A percentile compares a stretch with the other conserved stretches of the same genome.
Evolutionary conservation across 1,140 invertebrate species (phyloP).

Genomic region (Apocrypta bakeri): DNA sequence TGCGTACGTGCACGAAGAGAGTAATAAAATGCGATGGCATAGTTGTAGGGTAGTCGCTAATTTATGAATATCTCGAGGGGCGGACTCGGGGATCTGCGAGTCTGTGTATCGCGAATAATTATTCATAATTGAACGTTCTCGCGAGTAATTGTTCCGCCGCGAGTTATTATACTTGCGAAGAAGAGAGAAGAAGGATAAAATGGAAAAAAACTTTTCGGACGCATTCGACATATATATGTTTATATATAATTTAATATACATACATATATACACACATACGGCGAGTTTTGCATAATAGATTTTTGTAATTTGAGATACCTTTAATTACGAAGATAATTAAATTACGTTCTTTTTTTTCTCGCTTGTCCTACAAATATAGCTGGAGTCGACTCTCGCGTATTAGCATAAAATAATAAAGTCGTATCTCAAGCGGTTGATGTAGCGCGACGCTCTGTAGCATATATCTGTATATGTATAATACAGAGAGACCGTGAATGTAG

Average conservation of each 20-base stretch:
- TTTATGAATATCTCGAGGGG: background rate
- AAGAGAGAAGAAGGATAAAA: too few relatives aligned
- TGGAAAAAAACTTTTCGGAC: slow-evolving; percentile 1
- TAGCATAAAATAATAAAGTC: slow-evolving; percentile 2
- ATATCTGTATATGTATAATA: background rate
- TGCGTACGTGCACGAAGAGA: too few relatives aligned
- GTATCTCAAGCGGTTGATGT: background rate
- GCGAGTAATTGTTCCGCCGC: background rate
- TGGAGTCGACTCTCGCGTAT: background rate
- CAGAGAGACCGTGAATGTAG: background rate
- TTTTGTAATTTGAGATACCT: background rate
- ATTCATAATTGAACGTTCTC: background rate
- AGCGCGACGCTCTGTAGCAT: too few relatives aligned
- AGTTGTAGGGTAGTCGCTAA: background rate
- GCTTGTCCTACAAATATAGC: too few relatives aligned
- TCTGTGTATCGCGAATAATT: background rate
- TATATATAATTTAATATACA: too few relatives aligned
- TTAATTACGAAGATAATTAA: background rate
- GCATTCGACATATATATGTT: too few relatives aligned
- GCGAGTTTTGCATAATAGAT: background rate
- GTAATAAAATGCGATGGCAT: background rate
- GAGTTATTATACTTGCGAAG: too few relatives aligned
- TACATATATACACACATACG: too few relatives aligned
- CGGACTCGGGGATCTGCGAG: background rate
- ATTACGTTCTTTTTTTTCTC: background rate